These are phyloP conservation scores for Macropis europaea DNA, from an alignment of 2,888 invertebrate genomes.

Conservation along the genomic window DNA sequence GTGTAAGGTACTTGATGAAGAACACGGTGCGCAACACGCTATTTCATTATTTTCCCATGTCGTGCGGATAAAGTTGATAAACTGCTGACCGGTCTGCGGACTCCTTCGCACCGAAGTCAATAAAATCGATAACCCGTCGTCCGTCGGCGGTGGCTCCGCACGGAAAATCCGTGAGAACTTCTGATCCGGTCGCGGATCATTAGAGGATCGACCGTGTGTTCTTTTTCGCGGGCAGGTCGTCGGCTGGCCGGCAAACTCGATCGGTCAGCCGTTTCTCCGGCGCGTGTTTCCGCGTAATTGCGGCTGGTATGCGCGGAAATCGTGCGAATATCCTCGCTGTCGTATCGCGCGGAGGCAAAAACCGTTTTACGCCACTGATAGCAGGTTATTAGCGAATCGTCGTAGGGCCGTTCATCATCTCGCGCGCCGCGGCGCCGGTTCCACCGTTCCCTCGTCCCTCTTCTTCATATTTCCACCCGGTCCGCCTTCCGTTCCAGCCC, in stretches of 20 bases:
- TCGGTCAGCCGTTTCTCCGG: conserved; percentile 8
- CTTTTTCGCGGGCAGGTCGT: conserved; percentile 11
- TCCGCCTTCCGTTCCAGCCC: background rate
- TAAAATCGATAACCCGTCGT: too few species aligned
- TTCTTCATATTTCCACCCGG: background rate
- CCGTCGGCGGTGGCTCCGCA: background rate
- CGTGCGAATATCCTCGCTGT: conserved; percentile 39
- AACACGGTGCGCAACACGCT: too few species aligned
- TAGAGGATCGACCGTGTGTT: conserved; percentile 17
- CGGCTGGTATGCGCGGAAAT: conserved; percentile 45
- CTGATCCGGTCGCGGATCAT: background rate
- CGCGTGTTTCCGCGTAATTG: conserved; percentile 33
- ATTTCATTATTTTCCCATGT: too few species aligned
- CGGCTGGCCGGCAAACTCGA: conserved; percentile 5
- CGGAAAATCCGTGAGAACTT: conserved; percentile 9
- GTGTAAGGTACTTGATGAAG: too few species aligned
- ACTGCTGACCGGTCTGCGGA: too few species aligned
- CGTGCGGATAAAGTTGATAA: too few species aligned
- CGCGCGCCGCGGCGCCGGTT: conserved; percentile 24
- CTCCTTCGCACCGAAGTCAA: too few species aligned
- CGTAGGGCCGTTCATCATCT: conserved; percentile 47
- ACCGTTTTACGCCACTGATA: conserved; percentile 46
- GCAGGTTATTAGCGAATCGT: conserved; percentile 59
- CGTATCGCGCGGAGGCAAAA: conserved; percentile 32
- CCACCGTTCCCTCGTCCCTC: background rate